A percentile compares a stretch with the other conserved stretches of the same genome.
Evolutionary conservation across 1,140 invertebrate genomes (phyloP).

Genomic region (Acromyrmex heyeri): DNA sequence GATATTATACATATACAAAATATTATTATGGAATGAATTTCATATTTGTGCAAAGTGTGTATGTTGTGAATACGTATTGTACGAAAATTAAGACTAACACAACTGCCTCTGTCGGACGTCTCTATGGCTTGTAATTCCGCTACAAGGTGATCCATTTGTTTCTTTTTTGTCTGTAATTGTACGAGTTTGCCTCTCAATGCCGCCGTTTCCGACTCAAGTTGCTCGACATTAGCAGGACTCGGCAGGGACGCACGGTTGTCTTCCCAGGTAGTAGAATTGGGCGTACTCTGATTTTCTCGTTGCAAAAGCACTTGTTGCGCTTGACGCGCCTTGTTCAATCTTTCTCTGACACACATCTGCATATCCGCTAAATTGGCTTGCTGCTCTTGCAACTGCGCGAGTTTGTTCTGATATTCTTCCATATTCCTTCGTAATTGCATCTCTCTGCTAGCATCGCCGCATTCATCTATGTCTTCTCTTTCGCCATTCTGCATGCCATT

Average conservation of each 20-base stretch:
- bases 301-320: conserved; percentile 79
- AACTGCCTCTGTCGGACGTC: conserved; percentile 77
- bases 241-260: conserved; percentile 54
- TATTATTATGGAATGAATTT: conserved; percentile 1
- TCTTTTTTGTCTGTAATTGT: conserved; percentile 83
- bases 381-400: conserved; percentile 82
- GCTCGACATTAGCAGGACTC: conserved; percentile 74
- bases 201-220: conserved; percentile 81
- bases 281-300: conserved; percentile 75
- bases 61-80: background rate
- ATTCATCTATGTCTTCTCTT: conserved; percentile 73
- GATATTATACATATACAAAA: background rate
- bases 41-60: background rate
- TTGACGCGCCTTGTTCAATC: conserved; percentile 82
- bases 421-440: conserved; percentile 80
- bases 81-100: conserved; percentile 71
- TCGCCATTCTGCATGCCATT: conserved; percentile 77
- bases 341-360: conserved; percentile 81
- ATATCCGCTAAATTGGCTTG: conserved; percentile 82
- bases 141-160: conserved; percentile 84
- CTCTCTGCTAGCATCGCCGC: conserved; percentile 72
- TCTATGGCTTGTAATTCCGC: conserved; percentile 83
- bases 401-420: conserved; percentile 83
- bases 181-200: conserved; percentile 81
- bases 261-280: conserved; percentile 56